phyloP scores from a whole-genome alignment of 2,113 vertebrate species.

The Oncorhynchus nerka region DNA sequence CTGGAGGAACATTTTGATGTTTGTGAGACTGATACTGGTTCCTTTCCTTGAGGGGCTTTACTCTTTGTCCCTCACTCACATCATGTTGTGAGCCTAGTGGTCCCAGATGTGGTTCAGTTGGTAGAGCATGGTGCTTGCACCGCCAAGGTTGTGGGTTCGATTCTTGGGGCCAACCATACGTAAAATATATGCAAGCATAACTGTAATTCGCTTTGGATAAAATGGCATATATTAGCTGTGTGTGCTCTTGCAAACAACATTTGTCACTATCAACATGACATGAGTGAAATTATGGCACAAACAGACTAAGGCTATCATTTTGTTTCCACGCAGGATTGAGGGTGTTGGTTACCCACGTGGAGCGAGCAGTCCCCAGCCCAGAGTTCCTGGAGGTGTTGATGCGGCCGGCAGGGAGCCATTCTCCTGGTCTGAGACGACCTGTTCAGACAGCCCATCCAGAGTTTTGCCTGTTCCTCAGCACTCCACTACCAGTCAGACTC shows the following conservation, averaged over 20 bases:
- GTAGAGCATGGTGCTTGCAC: too few relatives aligned
- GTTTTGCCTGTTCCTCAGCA: constrained; percentile 78
- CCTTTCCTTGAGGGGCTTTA: background rate
- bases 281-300: too few relatives aligned
- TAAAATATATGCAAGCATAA: too few relatives aligned
- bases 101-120: background rate
- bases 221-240: too few relatives aligned
- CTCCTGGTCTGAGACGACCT: constrained; percentile 9
- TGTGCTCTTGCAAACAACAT: background rate
- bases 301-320: background rate
- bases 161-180: too few relatives aligned
- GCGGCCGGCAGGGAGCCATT: constrained; percentile 4
- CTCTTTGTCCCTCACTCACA: too few relatives aligned
- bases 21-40: too few relatives aligned
- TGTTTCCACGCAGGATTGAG: constrained; percentile 61
- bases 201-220: too few relatives aligned
- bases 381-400: constrained; percentile 50
- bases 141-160: too few relatives aligned
- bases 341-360: constrained; percentile 73
- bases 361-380: constrained; percentile 42
- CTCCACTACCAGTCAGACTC: constrained; percentile 63
- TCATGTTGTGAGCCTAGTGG: too few relatives aligned
- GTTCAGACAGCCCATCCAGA: constrained; percentile 41
- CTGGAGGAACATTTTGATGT: background rate
- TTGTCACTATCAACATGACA: background rate